Base-by-base conservation (phyloP, 2,797 vertebrate genomes). In the Rhinophrynus dorsalis region DNA sequence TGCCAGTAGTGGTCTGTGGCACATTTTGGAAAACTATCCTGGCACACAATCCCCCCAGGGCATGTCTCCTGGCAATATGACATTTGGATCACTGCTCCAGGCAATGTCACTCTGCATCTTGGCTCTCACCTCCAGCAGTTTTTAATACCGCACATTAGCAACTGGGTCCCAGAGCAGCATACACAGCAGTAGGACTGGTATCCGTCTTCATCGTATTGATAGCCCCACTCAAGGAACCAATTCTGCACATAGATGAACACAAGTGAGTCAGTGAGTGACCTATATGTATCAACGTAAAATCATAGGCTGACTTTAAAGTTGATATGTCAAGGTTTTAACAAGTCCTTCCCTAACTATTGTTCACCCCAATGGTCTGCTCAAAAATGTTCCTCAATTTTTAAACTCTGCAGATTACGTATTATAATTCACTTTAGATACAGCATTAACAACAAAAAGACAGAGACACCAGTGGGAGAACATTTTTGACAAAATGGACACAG, bases 121-220 rank as follows among this genome's bases (percentile, higher is more conserved):
- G 11, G 13, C 44, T 45, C 86, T 87, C 72, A 98, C 96, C 96
- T 93, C 86, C 96, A 99, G 67, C 96, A 99, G 87, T 96, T 97
- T 87, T 94, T 94, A 92, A 96, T 97, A 65, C 95, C 96, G 0
- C 96, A 99, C 94, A 98, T 95, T 78, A 99, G 95, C 69, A 98
- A 94, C 84, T 98, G 94, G 0, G 95, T 90, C 2, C 96, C 96
- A 0, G 96, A 94, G 0, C 95, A 97, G 88, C 96, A 99, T 84
- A 99, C 95, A 20, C 95, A 96, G 85, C 96, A 99, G 84, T 97
- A 98, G 12, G 95, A 97, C 85, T 99, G 96, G 79, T 97, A 98
- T 3, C 96, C 96, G 0, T 98, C 96, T 0, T 98, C 96, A 0
- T 97, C 96, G 0, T 97, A 96, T 78, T 98, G 96, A 81, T 98